Evolutionary conservation across 2,888 invertebrate genomes (phyloP).

Genomic region (Agapetus fuscipes): DNA sequence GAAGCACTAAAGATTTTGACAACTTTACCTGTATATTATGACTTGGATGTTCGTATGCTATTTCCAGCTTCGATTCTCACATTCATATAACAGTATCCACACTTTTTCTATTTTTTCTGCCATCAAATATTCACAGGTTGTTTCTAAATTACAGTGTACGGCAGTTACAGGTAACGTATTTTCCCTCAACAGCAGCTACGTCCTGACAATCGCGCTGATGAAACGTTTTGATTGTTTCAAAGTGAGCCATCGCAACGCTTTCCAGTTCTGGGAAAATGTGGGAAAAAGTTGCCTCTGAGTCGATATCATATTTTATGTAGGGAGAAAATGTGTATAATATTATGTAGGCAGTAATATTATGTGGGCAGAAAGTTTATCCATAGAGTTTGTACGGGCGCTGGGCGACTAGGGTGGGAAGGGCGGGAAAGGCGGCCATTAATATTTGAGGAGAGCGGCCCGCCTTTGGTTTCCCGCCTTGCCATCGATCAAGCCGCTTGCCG

Average conservation of each 20-base stretch:
- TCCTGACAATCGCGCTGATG: neutral
- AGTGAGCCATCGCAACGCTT: constrained; percentile 6
- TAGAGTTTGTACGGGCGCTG: neutral
- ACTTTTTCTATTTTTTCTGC: no score
- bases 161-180: constrained; percentile 2
- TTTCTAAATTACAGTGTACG: no score
- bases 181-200: constrained; percentile 10
- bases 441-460: constrained; percentile 12
- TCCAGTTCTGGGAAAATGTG: neutral
- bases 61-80: no score
- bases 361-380: constrained; percentile 4
- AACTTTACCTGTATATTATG: neutral
- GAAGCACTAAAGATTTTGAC: neutral
- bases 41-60: neutral
- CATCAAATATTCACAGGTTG: no score
- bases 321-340: constrained; percentile 1
- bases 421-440: constrained; percentile 14
- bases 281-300: constrained; percentile 10
- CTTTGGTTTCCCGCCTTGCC: constrained; percentile 3
- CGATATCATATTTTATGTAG: constrained; percentile 15
- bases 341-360: neutral
- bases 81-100: no score
- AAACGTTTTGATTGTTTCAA: constrained; percentile 9
- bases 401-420: no score
- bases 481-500: constrained; percentile 6